A percentile compares a stretch with the other conserved stretches of the same genome.
Conservation (phyloP, 2,113 vertebrate genomes). For the Eubucco bourcierii region DNA sequence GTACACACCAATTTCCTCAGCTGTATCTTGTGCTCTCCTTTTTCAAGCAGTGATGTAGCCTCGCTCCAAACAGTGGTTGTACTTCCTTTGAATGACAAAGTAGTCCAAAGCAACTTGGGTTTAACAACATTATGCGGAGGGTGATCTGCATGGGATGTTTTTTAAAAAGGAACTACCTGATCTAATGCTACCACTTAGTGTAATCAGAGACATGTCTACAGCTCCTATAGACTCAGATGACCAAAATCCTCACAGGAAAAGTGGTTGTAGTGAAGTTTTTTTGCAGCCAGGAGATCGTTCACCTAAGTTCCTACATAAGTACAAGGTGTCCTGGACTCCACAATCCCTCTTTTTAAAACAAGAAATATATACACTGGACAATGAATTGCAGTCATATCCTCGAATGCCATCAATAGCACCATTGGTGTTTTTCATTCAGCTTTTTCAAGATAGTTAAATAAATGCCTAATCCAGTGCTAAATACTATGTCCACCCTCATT, state of each 20-base stretch:
- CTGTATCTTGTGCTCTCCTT: neutral
- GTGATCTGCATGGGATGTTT: neutral
- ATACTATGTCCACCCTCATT: neutral
- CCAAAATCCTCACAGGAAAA: neutral
- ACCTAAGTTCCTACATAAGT: neutral
- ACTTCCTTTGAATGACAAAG: neutral
- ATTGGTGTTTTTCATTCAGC: neutral
- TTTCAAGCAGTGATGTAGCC: neutral
- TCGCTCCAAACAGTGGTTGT: neutral
- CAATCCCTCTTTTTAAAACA: neutral
- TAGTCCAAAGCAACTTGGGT: neutral
- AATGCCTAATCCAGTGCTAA: neutral
- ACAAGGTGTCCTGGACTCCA: neutral
- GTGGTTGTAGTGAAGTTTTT: neutral
- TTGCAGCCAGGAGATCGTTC: neutral
- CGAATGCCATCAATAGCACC: fast-evolving
- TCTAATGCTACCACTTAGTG: neutral
- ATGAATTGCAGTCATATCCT: neutral
- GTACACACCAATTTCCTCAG: neutral
- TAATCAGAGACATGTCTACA: neutral
- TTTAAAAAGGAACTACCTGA: neutral
- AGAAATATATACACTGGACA: neutral
- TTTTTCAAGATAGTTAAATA: neutral
- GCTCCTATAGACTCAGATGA: neutral
- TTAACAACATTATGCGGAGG: neutral